Evolutionary conservation across 2,113 vertebrate genomes (phyloP).

Genomic region (Oncorhynchus mykiss): DNA sequence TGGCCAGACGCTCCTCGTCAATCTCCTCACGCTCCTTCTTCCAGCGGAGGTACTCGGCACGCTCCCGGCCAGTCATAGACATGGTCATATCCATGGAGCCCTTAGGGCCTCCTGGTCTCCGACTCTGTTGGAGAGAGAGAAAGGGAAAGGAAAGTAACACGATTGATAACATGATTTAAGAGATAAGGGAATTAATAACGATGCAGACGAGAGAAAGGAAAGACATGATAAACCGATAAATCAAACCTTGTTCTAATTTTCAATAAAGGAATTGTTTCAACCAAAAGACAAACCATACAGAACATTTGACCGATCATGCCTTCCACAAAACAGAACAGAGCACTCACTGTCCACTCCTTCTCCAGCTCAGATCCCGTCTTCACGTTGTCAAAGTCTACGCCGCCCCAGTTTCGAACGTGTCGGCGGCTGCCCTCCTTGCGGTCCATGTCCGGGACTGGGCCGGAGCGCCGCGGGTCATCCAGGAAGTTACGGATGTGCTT

Average conservation of each 20-base stretch:
- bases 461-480: conserved; percentile 85
- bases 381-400: conserved; percentile 88
- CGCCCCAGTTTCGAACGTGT: conserved; percentile 90
- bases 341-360: conserved; percentile 78
- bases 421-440: conserved; percentile 88
- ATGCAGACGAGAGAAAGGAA: not conserved
- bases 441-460: conserved; percentile 72
- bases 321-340: not conserved
- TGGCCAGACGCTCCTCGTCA: conserved; percentile 84
- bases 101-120: conserved; percentile 61
- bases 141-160: not conserved
- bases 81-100: conserved; percentile 85
- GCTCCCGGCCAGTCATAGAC: conserved; percentile 91
- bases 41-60: conserved; percentile 90
- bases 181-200: not conserved
- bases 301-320: not conserved
- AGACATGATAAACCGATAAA: not conserved
- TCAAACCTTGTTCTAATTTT: too few species aligned
- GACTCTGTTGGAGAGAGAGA: conserved; percentile 55
- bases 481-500: conserved; percentile 87
- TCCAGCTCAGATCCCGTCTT: conserved; percentile 81
- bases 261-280: too few species aligned
- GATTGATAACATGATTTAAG: not conserved
- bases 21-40: conserved; percentile 92
- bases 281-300: not conserved